Conservation (phyloP, 64 coral and sea anemone species). For the Pachyseris speciosa region DNA sequence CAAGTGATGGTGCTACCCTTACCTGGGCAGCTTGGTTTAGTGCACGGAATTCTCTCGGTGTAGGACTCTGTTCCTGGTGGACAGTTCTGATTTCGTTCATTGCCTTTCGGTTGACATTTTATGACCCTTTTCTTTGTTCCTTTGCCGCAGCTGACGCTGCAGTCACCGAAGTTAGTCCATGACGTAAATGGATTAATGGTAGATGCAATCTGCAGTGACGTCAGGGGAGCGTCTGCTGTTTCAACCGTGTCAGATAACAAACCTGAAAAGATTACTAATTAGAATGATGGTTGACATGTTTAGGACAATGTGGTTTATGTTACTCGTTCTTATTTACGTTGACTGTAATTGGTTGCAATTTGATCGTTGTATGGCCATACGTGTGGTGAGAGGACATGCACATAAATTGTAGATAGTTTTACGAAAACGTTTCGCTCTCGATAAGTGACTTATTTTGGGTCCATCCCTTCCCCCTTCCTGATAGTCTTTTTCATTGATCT, state of each 20-base stretch:
- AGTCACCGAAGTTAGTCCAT: constrained; percentile 60
- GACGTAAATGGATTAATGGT: constrained; percentile 21
- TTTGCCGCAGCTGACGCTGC: constrained; percentile 88
- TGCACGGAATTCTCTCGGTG: constrained; percentile 65
- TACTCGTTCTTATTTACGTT: no score
- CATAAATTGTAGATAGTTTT: no score
- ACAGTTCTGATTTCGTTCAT: constrained; percentile 46
- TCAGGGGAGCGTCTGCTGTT: neutral
- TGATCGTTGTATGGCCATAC: no score
- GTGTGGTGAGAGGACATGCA: no score
- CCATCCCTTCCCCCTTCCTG: no score
- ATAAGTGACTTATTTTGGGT: no score
- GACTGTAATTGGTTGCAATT: no score
- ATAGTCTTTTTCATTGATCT: no score
- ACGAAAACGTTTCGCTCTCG: no score
- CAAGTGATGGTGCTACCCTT: neutral
- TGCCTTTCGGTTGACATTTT: constrained; percentile 68
- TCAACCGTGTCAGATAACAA: constrained; percentile 71
- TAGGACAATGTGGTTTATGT: no score
- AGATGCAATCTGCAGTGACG: neutral
- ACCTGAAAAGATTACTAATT: constrained; percentile 53
- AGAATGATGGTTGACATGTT: no score
- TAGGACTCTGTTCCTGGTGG: constrained; percentile 65
- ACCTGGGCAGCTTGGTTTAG: constrained; percentile 87
- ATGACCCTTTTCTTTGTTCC: constrained; percentile 63